phyloP scores from a whole-genome alignment of 2,888 invertebrate genomes.

The Apodemia hepburni region DNA sequence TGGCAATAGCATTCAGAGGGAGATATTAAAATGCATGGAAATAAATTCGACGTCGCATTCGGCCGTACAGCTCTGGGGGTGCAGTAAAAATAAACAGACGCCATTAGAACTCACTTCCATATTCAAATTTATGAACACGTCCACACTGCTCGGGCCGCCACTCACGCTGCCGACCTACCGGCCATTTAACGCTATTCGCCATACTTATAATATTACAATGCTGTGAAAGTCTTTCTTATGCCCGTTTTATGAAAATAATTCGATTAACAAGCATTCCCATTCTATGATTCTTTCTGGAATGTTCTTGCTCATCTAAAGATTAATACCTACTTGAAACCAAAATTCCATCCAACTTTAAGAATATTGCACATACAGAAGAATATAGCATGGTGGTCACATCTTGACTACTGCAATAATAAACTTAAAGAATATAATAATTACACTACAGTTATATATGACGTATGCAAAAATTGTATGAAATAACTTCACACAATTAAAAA shows the following conservation, averaged over 20 bases:
- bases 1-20: slow-evolving; percentile 78
- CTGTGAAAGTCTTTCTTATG: slow-evolving; percentile 1
- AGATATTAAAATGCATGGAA: slow-evolving; percentile 81
- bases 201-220: slow-evolving; percentile 43
- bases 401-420: no score
- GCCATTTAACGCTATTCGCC: slow-evolving; percentile 53
- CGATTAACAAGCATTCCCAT: not conserved
- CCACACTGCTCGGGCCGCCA: slow-evolving; percentile 46
- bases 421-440: no score
- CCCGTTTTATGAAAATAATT: not conserved
- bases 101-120: slow-evolving; percentile 82
- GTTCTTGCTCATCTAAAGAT: not conserved
- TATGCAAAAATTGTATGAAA: no score
- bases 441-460: no score
- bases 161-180: slow-evolving; percentile 47
- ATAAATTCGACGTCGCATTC: slow-evolving; percentile 82
- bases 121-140: slow-evolving; percentile 79
- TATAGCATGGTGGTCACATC: no score
- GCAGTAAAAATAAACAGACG: slow-evolving; percentile 81
- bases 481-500: no score
- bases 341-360: no score
- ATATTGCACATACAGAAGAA: no score
- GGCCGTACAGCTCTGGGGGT: slow-evolving; percentile 76
- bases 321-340: no score
- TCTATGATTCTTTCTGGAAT: not conserved